Evolutionary conservation across 1,140 invertebrate genomes (phyloP).

Genomic region (Plodia interpunctella): DNA sequence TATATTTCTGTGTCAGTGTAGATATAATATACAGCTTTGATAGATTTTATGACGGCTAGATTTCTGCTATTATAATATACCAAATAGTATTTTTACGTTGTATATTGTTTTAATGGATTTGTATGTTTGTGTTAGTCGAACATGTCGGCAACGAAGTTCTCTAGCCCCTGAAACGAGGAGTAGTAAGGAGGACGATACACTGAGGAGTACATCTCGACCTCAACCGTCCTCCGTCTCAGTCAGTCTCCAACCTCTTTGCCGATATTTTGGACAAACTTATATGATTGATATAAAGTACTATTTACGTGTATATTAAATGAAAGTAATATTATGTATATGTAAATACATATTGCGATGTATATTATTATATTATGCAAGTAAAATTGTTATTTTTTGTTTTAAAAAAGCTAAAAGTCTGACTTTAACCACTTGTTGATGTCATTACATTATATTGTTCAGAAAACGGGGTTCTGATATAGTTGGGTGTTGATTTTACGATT

Average conservation of each 20-base stretch:
- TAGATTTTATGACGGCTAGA: slow-evolving; percentile 70
- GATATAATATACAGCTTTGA: slow-evolving; percentile 63
- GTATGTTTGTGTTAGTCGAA: slow-evolving; percentile 45
- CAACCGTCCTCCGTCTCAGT: not conserved
- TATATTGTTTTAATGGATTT: slow-evolving; percentile 68
- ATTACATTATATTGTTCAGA: slow-evolving; percentile 61
- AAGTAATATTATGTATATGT: slow-evolving; percentile 74
- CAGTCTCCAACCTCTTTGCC: not conserved
- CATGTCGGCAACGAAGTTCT: slow-evolving; percentile 6
- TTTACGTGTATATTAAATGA: slow-evolving; percentile 69
- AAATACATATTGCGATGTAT: slow-evolving; percentile 74
- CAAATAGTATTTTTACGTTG: slow-evolving; percentile 76
- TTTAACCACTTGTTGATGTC: slow-evolving; percentile 71
- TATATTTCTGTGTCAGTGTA: slow-evolving; percentile 61
- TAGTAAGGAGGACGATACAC: too few species aligned
- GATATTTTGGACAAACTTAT: slow-evolving; percentile 29
- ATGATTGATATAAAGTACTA: slow-evolving; percentile 65
- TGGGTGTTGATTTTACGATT: slow-evolving; percentile 58
- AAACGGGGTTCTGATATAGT: slow-evolving; percentile 59
- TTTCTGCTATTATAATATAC: slow-evolving; percentile 73
- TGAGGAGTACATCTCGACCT: too few species aligned
- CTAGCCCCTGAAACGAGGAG: too few species aligned
- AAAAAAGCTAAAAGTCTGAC: slow-evolving; percentile 71
- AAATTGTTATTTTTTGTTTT: slow-evolving; percentile 72
- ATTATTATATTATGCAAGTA: slow-evolving; percentile 68